Conservation (phyloP, 2,113 vertebrate genomes). For the Pelecanoides urinatrix region DNA sequence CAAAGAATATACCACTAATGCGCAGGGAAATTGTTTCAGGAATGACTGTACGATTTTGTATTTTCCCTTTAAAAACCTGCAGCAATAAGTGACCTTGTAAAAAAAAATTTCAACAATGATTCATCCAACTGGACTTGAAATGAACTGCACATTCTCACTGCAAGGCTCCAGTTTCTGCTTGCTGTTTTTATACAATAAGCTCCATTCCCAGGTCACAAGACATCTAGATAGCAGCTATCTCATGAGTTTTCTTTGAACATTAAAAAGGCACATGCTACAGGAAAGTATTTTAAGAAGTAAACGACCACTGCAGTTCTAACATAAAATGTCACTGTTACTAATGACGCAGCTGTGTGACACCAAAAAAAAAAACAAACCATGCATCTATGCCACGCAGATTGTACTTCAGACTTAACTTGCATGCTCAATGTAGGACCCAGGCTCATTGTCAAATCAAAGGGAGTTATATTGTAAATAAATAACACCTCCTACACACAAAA, state of each 20-base stretch:
- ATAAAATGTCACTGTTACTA: slow-evolving; percentile 40
- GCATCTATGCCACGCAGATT: neutral
- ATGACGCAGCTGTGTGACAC: slow-evolving; percentile 32
- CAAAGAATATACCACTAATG: neutral
- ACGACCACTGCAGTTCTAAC: neutral
- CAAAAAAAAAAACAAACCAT: neutral
- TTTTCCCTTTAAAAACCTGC: neutral
- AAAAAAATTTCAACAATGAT: neutral
- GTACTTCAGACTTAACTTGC: neutral
- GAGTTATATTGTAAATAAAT: neutral
- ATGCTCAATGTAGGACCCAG: neutral
- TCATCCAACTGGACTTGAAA: slow-evolving; percentile 22
- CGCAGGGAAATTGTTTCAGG: neutral
- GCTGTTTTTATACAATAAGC: slow-evolving; percentile 47
- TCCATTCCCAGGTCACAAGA: slow-evolving; percentile 63
- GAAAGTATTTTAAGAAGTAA: slow-evolving; percentile 30
- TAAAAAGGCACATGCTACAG: slow-evolving; percentile 4
- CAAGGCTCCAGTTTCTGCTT: neutral
- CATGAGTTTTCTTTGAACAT: neutral
- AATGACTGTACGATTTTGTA: neutral
- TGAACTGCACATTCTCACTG: neutral
- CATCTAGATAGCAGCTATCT: neutral
- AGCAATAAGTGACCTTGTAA: neutral
- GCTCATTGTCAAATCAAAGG: neutral
- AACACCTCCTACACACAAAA: neutral